Base-by-base conservation (phyloP, 2,888 invertebrate genomes). In the Torymus texanus region DNA sequence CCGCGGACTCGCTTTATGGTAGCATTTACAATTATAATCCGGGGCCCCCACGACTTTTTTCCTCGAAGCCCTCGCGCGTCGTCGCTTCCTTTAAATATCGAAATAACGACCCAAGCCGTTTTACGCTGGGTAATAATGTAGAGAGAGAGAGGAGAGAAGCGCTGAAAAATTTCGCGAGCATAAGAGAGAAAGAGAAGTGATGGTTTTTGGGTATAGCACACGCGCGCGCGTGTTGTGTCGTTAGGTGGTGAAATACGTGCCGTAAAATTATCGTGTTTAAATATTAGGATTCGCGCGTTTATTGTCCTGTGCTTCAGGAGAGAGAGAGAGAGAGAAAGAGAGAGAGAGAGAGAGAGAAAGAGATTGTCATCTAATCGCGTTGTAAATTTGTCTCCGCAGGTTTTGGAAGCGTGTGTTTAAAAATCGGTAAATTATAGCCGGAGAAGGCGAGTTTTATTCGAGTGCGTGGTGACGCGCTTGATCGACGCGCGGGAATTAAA, bases 11-110 rank as follows among this genome's bases (percentile, higher is more conserved):
- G 85, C 87, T 86, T 88, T 88, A 88, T 87, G 85, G 86, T 87
- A 87, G 87, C 87, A 86, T 88, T 88, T 87, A 88, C 88, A 87
- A 88, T 88, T 87, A 87, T 87, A 88, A 81, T 75, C 80, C 58
- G 50, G 14, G 41, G 41, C 41, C 41, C 41, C 41, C 41, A 41
- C 41, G 41, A 41, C 8, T 41, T 41, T 41, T 41, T 41, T 41
- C 41, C 41, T 8, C 41, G 41, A 41, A 41, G 41, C 41, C 8
- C 41, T 41, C 8, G 41, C 41, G 41, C 41, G 41, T 83, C 82
- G 81, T 83, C 81, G 82, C 81, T 82, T 79, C 78, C 65, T 76
- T 78, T 74, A 67, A 41, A 41, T 41, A 41, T 29, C 73, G 55
- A 29, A 63, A 63, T 55, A 63, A 73, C 21, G 62, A 53, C 53